Conservation (phyloP, 2,888 invertebrate species). For the Campopleginae sp. region DNA sequence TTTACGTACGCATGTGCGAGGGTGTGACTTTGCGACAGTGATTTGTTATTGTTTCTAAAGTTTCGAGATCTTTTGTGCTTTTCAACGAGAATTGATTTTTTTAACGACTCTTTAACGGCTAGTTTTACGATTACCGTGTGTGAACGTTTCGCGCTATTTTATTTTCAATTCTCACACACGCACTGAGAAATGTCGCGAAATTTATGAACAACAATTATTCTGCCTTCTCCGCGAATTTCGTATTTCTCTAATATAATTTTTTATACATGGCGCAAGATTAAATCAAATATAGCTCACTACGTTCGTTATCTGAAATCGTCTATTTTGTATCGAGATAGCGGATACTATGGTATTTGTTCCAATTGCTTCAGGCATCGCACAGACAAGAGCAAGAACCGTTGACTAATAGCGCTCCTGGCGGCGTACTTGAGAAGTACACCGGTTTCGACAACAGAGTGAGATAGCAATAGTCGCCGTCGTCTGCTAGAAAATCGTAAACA, state of each 20-base stretch:
- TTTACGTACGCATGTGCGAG: slow-evolving; percentile 29
- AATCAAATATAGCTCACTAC: neutral
- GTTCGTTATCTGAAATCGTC: neutral
- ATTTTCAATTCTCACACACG: neutral
- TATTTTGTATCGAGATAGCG: neutral
- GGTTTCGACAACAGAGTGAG: neutral
- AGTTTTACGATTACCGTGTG: neutral
- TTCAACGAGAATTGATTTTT: neutral
- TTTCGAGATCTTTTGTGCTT: neutral
- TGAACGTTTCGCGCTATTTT: neutral
- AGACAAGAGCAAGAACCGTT: neutral
- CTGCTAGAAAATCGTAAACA: neutral
- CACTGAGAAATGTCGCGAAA: neutral
- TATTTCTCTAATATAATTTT: neutral
- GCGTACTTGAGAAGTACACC: neutral
- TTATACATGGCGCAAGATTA: neutral
- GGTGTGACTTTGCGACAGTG: neutral
- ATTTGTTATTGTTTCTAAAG: slow-evolving; percentile 6
- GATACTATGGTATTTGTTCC: slow-evolving; percentile 3
- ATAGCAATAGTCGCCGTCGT: neutral
- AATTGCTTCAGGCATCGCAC: neutral
- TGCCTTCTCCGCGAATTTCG: neutral
- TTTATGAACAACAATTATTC: neutral
- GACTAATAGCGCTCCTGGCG: neutral
- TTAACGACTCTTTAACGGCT: neutral